Evolutionary conservation across 2,888 invertebrate genomes (phyloP), one percentile per base, ranked within the genome.

Genomic region (Gryllus longicercus): DNA sequence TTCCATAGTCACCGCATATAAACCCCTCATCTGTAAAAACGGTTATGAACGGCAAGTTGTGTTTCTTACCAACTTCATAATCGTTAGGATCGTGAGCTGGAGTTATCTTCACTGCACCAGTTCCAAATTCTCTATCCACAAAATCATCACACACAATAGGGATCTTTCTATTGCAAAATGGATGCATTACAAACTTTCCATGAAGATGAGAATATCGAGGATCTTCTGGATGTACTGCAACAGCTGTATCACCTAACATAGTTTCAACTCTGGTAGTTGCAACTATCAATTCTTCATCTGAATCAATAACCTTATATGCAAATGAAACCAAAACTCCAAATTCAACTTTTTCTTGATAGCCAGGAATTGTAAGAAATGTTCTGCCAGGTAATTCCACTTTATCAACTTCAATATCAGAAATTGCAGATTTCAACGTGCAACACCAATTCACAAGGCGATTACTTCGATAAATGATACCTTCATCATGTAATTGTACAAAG

Each of bases 321-420:
- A 99, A 99, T 75, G 93, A 92, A 1, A 96, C 92, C 16, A 99
- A 88, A 51, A 96, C 94, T 3, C 99, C 99, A 86, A 99, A 99
- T 86, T 97, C 96, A 38, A 99, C 92, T 88, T 94, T 94, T 74
- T 93, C 91, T n/a, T 92, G 90, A 86, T 97, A 97, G 0, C 98
- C 98, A 0, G 99, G 99, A 83, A 99, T 96, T 49, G 92, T 85
- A 77, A 99, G 86, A 84, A 95, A 86, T 0, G 98, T 99, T 78
- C 94, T 89, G 0, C 98, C 98, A 4, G 92, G 86, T 74, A 99
- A 87, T 86, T 98, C 96, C 75, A 94, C 87, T 88, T 99, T 99
- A 86, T 99, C 99, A 3, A 99, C 98, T 88, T 99, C 99, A 83
- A 99, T 98, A 86, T 99, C 99, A 0, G 99, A 99, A 84, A 99